Conservation (phyloP, 2,797 vertebrate species). For the Anguilla obscura region DNA sequence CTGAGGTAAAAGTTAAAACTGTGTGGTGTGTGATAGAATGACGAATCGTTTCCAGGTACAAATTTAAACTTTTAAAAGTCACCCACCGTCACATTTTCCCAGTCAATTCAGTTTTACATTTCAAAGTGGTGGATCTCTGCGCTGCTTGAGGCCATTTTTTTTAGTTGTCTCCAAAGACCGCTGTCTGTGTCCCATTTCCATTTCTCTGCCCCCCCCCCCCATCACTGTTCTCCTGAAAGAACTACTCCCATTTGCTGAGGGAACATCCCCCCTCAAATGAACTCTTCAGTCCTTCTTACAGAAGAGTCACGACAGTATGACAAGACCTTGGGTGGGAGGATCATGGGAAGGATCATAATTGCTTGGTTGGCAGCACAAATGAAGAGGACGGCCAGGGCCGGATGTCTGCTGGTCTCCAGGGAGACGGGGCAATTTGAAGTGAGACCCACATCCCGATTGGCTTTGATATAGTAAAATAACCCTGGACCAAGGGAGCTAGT, state of each 20-base stretch:
- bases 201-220: too few species aligned
- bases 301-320: not conserved
- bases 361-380: not conserved
- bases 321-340: not conserved
- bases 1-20: too few species aligned
- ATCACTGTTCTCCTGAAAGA: not conserved
- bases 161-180: not conserved
- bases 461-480: not conserved
- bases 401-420: not conserved
- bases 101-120: not conserved
- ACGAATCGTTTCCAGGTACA: not conserved
- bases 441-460: not conserved
- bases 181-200: not conserved
- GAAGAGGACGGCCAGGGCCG: not conserved
- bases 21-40: too few species aligned
- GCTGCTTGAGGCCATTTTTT: not conserved
- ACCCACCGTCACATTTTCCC: not conserved
- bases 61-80: not conserved
- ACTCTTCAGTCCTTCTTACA: not conserved
- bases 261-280: not conserved
- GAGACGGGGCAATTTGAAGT: not conserved
- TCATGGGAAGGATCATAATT: not conserved
- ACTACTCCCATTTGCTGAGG: not conserved
- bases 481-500: not conserved
- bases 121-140: not conserved